Evolutionary conservation across 2,888 invertebrate genomes (phyloP), one percentile per base, ranked within the genome.

Genomic region (Eilema depressum): DNA sequence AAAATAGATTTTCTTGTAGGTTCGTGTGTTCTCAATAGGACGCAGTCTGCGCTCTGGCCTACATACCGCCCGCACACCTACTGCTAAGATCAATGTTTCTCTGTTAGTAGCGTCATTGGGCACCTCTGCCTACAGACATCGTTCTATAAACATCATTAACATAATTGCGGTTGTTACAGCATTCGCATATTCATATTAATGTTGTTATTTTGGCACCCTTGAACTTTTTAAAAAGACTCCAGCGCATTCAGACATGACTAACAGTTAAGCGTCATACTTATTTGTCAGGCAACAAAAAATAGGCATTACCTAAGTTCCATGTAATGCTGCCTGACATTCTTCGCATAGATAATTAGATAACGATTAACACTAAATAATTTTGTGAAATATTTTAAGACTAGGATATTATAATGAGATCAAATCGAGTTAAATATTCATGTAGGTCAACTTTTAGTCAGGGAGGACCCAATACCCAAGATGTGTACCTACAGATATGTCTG

Each of bases 1-100:
- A 90, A 91, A 93, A 93, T 91, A 92, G 92, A 92, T 90, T 89
- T 88, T 89, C 89, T 88, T 86, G 81, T 86, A 78, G 82, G 81
- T 83, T 83, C 82, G 82, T 84, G 83, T 81, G 88, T 83, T 87
- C 88, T 84, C 85, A 86, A 86, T 87, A 85, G 83, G 75, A 78
- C 80, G 83, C 78, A 82, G 86, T 73, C 75, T 78, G 70, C 78
- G 83, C 77, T 80, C 78, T 92, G 93, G 86, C 93, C 94, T 92
- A 91, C 90, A 93, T 94, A 91, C 93, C 91, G 79, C 10, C 62
- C 79, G 80, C 75, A 81, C 77, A 83, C 75, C 80, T 80, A 84
- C 80, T 76, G 74, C 47, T 47, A 69, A 80, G 81, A 83, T 81
- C 83, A 80, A 80, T 83, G 85, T 79, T 79, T 80, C 69, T 60